A percentile compares a stretch with the other conserved stretches of the same genome.
Evolutionary conservation across 2,113 vertebrate genomes (phyloP).

Genomic region (Alouatta palliata): DNA sequence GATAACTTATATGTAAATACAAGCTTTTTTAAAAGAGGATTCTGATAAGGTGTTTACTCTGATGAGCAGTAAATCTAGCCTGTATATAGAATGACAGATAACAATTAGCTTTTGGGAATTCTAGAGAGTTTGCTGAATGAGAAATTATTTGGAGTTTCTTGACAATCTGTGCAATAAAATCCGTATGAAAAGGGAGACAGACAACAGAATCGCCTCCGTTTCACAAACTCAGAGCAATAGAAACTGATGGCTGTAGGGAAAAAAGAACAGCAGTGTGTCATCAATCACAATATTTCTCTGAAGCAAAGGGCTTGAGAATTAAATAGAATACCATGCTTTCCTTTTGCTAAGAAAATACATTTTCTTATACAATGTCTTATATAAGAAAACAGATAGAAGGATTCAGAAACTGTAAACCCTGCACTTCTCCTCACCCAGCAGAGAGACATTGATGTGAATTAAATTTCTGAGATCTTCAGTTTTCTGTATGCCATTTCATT

Average conservation of each 20-base stretch:
- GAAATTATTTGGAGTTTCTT: neutral
- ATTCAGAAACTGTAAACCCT: neutral
- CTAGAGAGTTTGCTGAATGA: constrained; percentile 27
- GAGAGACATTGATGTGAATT: neutral
- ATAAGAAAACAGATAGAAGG: neutral
- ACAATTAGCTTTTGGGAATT: neutral
- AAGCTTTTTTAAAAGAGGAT: neutral
- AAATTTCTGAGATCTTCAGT: neutral
- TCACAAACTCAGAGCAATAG: neutral
- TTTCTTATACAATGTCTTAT: neutral
- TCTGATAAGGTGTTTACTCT: neutral
- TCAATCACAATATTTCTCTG: constrained; percentile 3
- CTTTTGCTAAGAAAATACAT: neutral
- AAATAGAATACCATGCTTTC: neutral
- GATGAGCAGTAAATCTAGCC: neutral
- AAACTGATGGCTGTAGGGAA: neutral
- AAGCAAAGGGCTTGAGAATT: neutral
- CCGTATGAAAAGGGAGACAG: neutral
- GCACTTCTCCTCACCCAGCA: neutral
- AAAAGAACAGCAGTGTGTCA: neutral
- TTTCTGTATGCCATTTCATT: neutral
- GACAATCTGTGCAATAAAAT: neutral
- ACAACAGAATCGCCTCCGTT: neutral
- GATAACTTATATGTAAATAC: neutral
- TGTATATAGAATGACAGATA: neutral